Percentiles rank a stretch among this genome's conserved stretches.
phyloP scores from a whole-genome alignment of 1,140 invertebrate genomes.

The Drosophila ficusphila region DNA sequence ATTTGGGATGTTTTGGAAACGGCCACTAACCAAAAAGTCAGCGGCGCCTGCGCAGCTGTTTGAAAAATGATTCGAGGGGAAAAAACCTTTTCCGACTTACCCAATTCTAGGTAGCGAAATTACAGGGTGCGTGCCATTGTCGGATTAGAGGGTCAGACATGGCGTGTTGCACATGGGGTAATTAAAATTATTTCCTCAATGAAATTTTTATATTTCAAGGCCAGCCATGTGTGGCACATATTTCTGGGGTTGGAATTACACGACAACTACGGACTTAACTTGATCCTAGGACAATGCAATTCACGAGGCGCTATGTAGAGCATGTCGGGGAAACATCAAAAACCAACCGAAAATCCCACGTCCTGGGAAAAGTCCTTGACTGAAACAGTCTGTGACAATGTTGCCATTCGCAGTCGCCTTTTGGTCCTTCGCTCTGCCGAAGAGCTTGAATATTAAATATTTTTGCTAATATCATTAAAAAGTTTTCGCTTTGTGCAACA shows the following conservation, averaged over 20 bases:
- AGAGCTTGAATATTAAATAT: conserved; percentile 57
- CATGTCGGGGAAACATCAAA: conserved; percentile 52
- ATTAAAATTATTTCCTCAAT: conserved; percentile 77
- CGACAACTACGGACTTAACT: conserved; percentile 1
- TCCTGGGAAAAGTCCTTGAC: conserved; percentile 65
- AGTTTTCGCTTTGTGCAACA: conserved; percentile 68
- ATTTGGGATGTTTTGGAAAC: conserved; percentile 40
- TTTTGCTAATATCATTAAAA: conserved; percentile 76
- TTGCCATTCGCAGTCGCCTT: background rate
- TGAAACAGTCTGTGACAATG: conserved; percentile 35
- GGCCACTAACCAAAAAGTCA: conserved; percentile 42
- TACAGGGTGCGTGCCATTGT: conserved; percentile 66
- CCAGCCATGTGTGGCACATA: conserved; percentile 74
- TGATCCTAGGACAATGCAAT: conserved; percentile 27
- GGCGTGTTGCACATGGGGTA: conserved; percentile 56
- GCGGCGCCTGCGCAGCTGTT: conserved; percentile 78
- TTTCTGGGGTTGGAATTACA: conserved; percentile 59
- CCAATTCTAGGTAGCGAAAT: conserved; percentile 53
- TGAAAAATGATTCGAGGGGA: conserved; percentile 21
- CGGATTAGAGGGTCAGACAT: conserved; percentile 31
- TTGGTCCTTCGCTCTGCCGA: background rate
- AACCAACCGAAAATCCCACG: conserved; percentile 51
- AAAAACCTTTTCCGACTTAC: conserved; percentile 30
- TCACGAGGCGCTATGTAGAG: conserved; percentile 52
- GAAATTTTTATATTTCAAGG: conserved; percentile 71